Base-by-base conservation (phyloP, 2,797 vertebrate genomes). In the Botia almorhae region DNA sequence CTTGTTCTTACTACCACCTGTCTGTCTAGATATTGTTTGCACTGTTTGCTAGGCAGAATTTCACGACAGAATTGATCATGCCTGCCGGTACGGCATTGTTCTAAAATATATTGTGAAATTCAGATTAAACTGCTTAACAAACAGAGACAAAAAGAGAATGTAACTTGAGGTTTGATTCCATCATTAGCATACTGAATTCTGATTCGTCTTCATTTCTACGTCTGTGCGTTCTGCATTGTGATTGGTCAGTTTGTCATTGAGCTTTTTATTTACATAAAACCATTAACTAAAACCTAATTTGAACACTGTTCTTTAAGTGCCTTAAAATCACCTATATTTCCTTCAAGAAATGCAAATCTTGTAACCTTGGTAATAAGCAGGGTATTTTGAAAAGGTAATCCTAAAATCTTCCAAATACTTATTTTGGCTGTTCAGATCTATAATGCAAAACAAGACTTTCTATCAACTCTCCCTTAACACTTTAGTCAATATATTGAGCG, bases 401-500 rank as follows among this genome's bases (percentile, higher is more conserved):
- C 63, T 43, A 63, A 78, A 60, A 46, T 56, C 29, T 50, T 69
- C 48, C 36, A 70, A 68, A 48, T 56, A 67, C 60, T 50, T 29
- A 48, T 80, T 72, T 78, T 39, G 68, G 53, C 70, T 76, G 58
- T 74, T 74, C 65, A 84, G 80, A 88, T 86, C 87, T 83, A 83
- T 86, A 87, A 82, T 85, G 83, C 70, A 82, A 85, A 85, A 61
- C 50, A 70, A 79, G 64, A 61, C 82, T 81, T 83, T 81, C 82
- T 70, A 80, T 85, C 76, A 77, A 73, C 43, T 71, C 29, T 19
- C 74, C 29, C 21, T 50, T 33, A 74, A 58, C 61, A 11, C 48
- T 50, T 19, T 19, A 79, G 60, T 82, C 79, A 69, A 83, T 82
- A 85, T 85, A 84, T 85, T 64, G 72, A 83, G 69, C 67, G 48